Evolutionary conservation across 1,140 invertebrate species (phyloP).

Genomic region (Ips nitidus): DNA sequence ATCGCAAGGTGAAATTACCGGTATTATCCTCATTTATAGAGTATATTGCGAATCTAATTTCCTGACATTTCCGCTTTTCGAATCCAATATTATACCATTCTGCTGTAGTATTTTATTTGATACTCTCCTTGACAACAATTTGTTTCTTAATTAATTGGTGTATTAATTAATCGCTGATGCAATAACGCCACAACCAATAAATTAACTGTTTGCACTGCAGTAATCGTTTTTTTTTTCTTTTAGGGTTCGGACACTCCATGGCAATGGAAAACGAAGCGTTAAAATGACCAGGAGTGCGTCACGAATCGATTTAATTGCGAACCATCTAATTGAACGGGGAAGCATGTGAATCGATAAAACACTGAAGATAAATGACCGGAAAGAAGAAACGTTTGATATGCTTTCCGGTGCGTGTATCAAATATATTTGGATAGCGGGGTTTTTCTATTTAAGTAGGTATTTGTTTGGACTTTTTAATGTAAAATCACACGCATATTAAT

Average conservation of each 20-base stretch:
- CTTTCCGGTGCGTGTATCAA: conserved; percentile 11
- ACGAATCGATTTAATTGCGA: neutral
- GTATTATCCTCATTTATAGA: neutral
- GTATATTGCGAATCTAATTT: neutral
- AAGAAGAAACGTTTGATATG: conserved; percentile 5
- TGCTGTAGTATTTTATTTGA: neutral
- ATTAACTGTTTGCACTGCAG: no score
- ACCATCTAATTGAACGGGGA: neutral
- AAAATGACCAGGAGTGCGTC: neutral
- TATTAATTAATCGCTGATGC: neutral
- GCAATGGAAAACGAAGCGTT: neutral
- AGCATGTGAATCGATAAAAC: neutral
- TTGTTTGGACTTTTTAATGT: neutral
- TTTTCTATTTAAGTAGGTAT: conserved; percentile 4
- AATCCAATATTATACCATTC: neutral
- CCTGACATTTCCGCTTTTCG: neutral
- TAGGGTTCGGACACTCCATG: neutral
- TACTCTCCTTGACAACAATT: neutral
- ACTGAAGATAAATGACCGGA: neutral
- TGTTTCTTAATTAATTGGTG: no score
- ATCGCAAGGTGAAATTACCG: no score
- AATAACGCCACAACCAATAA: neutral
- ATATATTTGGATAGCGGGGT: conserved; percentile 19
- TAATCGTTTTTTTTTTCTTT: neutral
- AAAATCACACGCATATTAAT: neutral